Evolutionary conservation across 2,888 invertebrate genomes (phyloP).

Genomic region (Mayetiola destructor): DNA sequence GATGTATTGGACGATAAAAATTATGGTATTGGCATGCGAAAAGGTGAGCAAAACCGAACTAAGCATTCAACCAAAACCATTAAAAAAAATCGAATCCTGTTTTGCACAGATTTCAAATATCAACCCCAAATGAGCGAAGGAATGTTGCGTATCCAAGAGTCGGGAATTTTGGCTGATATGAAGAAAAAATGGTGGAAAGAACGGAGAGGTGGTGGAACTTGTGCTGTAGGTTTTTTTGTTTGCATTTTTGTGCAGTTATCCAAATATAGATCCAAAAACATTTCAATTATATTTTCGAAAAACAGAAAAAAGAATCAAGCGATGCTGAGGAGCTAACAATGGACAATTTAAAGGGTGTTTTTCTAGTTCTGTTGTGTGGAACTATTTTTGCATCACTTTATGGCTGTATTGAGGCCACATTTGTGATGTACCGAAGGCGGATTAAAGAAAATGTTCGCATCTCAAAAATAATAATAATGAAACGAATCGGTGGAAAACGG

Average conservation of each 20-base stretch:
- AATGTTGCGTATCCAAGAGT: conserved; percentile 72
- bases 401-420: conserved; percentile 30
- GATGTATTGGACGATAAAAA: conserved; percentile 54
- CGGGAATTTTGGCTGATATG: conserved; percentile 57
- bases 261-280: no score
- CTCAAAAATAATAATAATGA: background rate
- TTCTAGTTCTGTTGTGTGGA: conserved; percentile 44
- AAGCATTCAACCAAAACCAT: background rate
- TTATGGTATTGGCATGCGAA: conserved; percentile 58
- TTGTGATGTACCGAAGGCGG: no score
- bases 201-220: conserved; percentile 58
- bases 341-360: conserved; percentile 51
- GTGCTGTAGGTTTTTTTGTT: conserved; percentile 40
- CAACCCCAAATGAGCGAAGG: conserved; percentile 65
- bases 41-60: conserved; percentile 41
- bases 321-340: conserved; percentile 41
- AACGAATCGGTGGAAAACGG: background rate
- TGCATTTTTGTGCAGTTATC: no score
- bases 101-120: conserved; percentile 37
- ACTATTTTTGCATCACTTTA: conserved; percentile 30
- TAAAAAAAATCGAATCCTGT: no score
- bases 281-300: no score
- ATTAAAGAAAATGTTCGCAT: no score
- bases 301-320: conserved; percentile 27
- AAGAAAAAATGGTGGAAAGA: conserved; percentile 87